A percentile compares a stretch with the other conserved stretches of the same genome.
These are phyloP conservation scores for Amphipyra berbera DNA, from an alignment of 2,888 invertebrate genomes.

Conservation along the genomic window DNA sequence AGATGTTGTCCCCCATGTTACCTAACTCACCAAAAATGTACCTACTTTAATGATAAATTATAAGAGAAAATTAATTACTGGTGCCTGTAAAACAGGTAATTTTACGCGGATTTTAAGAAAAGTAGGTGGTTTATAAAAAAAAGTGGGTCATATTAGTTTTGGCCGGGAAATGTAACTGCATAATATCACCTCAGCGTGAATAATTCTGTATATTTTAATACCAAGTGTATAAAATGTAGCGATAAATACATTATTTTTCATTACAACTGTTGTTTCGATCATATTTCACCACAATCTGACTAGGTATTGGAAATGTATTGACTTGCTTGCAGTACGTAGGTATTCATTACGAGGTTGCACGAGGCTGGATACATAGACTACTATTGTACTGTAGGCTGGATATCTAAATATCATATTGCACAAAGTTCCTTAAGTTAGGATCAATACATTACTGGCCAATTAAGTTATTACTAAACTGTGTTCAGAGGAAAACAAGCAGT, in stretches of 20 bases:
- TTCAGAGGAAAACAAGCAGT: slow-evolving; percentile 17
- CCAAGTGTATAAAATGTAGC: slow-evolving; percentile 51
- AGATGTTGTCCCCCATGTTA: slow-evolving; percentile 17
- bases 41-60: background rate
- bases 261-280: slow-evolving; percentile 56
- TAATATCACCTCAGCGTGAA: slow-evolving; percentile 34
- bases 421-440: slow-evolving; percentile 12
- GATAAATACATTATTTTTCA: slow-evolving; percentile 61
- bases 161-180: slow-evolving; percentile 27
- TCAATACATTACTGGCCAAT: slow-evolving; percentile 18
- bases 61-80: background rate
- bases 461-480: background rate
- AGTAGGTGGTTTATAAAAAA: background rate
- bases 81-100: slow-evolving; percentile 1
- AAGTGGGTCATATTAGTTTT: background rate
- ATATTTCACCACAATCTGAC: slow-evolving; percentile 66
- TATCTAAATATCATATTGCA: slow-evolving; percentile 51
- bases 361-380: no score
- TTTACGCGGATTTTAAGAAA: slow-evolving; percentile 3
- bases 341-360: slow-evolving; percentile 51
- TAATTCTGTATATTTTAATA: slow-evolving; percentile 54
- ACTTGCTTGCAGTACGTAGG: slow-evolving; percentile 34
- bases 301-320: slow-evolving; percentile 25
- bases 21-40: slow-evolving; percentile 42
- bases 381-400: no score